Percentiles rank a stretch among this genome's conserved stretches.
phyloP scores from a whole-genome alignment of 2,113 vertebrate species.

The Thamnophis sirtalis region DNA sequence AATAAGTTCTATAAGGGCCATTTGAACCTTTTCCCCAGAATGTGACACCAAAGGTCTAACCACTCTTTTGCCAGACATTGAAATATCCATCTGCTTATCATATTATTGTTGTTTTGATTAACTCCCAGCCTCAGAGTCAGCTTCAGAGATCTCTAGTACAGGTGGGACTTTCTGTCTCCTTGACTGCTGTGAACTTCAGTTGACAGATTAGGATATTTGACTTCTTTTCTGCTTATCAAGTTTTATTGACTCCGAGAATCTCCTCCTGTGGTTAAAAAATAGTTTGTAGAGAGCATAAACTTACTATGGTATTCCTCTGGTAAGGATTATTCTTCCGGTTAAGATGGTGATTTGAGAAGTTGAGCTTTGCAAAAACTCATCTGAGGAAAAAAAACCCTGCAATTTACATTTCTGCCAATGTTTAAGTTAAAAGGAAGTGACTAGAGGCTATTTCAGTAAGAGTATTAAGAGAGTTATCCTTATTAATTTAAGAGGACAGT shows the following conservation, averaged over 20 bases:
- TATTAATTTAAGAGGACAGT: no score
- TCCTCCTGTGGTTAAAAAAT: background rate
- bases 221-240: background rate
- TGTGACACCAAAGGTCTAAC: background rate
- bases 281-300: background rate
- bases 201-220: background rate
- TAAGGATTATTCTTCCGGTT: background rate
- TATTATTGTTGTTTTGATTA: background rate
- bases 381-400: background rate
- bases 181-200: background rate
- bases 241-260: background rate
- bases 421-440: background rate
- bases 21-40: background rate
- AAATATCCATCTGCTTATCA: background rate
- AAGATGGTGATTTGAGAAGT: background rate
- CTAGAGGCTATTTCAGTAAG: background rate
- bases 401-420: background rate
- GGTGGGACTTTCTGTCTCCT: background rate
- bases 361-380: background rate
- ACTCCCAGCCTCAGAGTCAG: background rate
- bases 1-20: background rate
- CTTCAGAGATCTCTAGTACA: background rate
- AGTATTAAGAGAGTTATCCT: no score
- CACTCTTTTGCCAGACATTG: background rate
- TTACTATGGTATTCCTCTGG: background rate